Evolutionary conservation across 2,797 vertebrate species (phyloP).

Genomic region (Ctenochaetus hawaiiensis): DNA sequence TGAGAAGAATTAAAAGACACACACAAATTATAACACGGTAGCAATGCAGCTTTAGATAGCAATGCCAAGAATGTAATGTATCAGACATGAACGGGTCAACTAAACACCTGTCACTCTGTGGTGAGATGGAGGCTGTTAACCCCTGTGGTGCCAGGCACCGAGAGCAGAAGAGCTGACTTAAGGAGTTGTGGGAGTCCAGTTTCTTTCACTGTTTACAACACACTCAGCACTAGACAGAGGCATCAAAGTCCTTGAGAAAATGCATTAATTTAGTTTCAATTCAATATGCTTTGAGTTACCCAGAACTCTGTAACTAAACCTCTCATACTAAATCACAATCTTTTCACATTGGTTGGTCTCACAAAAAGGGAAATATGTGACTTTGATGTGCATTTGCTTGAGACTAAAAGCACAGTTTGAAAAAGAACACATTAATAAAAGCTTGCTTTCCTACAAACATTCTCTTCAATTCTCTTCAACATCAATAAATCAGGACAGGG

Average conservation of each 20-base stretch:
- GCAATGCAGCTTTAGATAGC: background rate
- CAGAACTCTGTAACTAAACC: background rate
- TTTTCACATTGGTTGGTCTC: too few species aligned
- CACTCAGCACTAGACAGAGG: background rate
- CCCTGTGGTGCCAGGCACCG: conserved; percentile 26
- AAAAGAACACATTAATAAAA: too few species aligned
- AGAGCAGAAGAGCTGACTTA: conserved; percentile 12
- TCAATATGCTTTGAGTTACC: background rate
- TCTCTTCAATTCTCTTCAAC: too few species aligned
- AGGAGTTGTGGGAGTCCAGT: conserved; percentile 5
- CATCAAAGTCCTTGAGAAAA: too few species aligned
- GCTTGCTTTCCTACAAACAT: too few species aligned
- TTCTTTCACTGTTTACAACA: background rate
- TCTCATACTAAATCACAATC: too few species aligned
- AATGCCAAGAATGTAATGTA: conserved; percentile 31
- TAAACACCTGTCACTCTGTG: conserved; percentile 38
- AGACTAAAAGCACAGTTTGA: too few species aligned
- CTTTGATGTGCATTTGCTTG: too few species aligned
- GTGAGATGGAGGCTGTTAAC: conserved; percentile 3
- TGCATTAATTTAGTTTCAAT: background rate
- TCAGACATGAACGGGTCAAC: background rate
- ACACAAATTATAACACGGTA: background rate
- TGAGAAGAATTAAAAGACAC: background rate
- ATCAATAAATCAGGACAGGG: too few species aligned
- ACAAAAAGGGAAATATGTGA: too few species aligned